These are phyloP conservation scores for Melangyna quadrimaculata DNA, from an alignment of 2,888 invertebrate genomes.

Conservation along the genomic window DNA sequence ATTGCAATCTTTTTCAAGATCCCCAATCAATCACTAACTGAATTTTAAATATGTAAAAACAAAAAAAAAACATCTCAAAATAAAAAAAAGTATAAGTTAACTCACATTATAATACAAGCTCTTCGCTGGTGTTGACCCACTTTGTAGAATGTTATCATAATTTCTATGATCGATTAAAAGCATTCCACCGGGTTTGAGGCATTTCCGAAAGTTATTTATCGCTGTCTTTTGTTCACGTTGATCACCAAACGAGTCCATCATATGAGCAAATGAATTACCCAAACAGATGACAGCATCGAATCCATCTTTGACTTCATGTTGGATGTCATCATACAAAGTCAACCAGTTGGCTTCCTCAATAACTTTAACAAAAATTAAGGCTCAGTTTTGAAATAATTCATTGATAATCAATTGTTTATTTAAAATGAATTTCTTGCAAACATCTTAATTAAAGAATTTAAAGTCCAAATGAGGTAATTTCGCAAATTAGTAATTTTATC, in stretches of 20 bases:
- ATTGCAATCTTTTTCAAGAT: neutral
- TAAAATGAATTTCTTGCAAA: too few species aligned
- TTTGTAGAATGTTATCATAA: slow-evolving; percentile 90
- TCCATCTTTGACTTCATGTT: slow-evolving; percentile 83
- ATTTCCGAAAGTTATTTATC: slow-evolving; percentile 89
- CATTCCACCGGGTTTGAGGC: slow-evolving; percentile 92
- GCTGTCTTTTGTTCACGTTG: slow-evolving; percentile 91
- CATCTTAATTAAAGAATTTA: too few species aligned
- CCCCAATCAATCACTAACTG: neutral
- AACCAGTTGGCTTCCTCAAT: slow-evolving; percentile 97
- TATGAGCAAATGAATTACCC: slow-evolving; percentile 95
- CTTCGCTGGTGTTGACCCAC: slow-evolving; percentile 89
- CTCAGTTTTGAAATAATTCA: neutral
- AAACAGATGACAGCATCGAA: slow-evolving; percentile 95
- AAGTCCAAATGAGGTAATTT: too few species aligned
- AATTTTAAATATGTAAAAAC: neutral
- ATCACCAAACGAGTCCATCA: slow-evolving; percentile 90
- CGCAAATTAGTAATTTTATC: too few species aligned
- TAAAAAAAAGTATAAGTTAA: slow-evolving; percentile 64
- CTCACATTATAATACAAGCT: slow-evolving; percentile 95
- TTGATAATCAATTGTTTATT: too few species aligned
- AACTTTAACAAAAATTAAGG: slow-evolving; percentile 82
- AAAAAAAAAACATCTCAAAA: neutral
- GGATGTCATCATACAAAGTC: slow-evolving; percentile 88
- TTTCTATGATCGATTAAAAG: slow-evolving; percentile 94